phyloP scores from a whole-genome alignment of 2,797 vertebrate genomes.

The Diceros bicornis region DNA sequence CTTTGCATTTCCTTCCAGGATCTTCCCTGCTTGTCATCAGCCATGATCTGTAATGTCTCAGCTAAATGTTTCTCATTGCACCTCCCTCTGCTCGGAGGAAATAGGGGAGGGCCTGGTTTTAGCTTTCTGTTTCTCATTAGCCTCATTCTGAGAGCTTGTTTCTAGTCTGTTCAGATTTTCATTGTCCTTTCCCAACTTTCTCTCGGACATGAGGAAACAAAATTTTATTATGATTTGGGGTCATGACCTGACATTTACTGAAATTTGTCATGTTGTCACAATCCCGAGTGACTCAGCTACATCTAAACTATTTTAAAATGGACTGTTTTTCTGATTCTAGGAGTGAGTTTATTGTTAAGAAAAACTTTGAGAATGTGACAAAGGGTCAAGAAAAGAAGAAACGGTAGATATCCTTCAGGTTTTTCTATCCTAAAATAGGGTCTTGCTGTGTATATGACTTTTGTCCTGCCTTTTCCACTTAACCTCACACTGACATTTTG shows the following conservation, averaged over 20 bases:
- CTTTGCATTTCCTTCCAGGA: not conserved
- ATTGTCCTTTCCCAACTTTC: slow-evolving; percentile 6
- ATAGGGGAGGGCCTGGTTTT: not conserved
- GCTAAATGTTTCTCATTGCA: not conserved
- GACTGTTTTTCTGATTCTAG: not conserved
- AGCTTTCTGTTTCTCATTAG: slow-evolving; percentile 3
- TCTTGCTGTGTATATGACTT: not conserved
- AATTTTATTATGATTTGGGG: slow-evolving; percentile 19
- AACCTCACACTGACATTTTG: not conserved
- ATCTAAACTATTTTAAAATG: slow-evolving; percentile 23
- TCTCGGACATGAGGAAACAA: not conserved
- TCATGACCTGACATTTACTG: slow-evolving; percentile 32
- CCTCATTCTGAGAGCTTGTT: not conserved
- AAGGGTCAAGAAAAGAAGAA: not conserved
- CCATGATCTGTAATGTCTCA: accelerated
- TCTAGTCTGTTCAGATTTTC: not conserved
- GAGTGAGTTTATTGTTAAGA: slow-evolving; percentile 54
- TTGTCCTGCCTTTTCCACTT: not conserved
- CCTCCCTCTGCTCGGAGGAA: not conserved
- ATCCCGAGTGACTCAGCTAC: not conserved
- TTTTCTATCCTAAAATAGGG: not conserved
- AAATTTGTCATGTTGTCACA: not conserved
- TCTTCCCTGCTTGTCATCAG: not conserved
- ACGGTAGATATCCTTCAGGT: not conserved
- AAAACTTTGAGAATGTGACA: not conserved